Evolutionary conservation across 2,888 invertebrate species (phyloP).

Genomic region (Lasioglossum figueresi): DNA sequence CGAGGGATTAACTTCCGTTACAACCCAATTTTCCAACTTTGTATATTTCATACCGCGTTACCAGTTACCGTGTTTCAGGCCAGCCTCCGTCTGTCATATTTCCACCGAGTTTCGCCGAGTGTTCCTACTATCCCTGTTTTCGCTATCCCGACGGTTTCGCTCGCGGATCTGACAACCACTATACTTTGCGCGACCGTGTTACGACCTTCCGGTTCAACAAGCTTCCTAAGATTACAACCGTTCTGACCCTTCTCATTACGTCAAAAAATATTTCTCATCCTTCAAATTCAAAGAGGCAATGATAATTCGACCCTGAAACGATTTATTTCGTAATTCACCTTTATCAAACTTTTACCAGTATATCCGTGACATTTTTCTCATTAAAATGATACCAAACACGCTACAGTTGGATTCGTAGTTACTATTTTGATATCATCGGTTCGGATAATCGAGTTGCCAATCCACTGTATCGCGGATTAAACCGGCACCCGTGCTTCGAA

Average conservation of each 20-base stretch:
- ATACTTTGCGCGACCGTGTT: not conserved
- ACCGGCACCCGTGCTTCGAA: not conserved
- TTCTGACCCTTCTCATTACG: not conserved
- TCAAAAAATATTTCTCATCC: not conserved
- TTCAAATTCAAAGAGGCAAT: not conserved
- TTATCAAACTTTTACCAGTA: not conserved
- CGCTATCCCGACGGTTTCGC: constrained; percentile 10
- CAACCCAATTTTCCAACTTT: constrained; percentile 62
- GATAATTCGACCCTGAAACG: not conserved
- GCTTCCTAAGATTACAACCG: not conserved
- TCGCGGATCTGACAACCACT: not conserved
- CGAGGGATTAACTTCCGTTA: constrained; percentile 56
- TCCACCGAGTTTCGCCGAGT: constrained; percentile 30
- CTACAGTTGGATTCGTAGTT: not conserved
- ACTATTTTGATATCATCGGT: not conserved
- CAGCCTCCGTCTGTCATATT: constrained; percentile 37
- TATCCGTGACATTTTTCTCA: not conserved
- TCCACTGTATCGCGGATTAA: not conserved
- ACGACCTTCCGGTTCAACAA: not conserved
- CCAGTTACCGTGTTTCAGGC: constrained; percentile 22
- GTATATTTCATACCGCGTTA: constrained; percentile 50
- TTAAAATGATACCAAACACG: not conserved
- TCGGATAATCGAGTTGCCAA: not conserved
- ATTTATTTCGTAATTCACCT: not conserved
- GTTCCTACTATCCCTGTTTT: constrained; percentile 28